These are phyloP conservation scores for Blastobasis adustella DNA, from an alignment of 2,888 invertebrate genomes.

Conservation along the genomic window DNA sequence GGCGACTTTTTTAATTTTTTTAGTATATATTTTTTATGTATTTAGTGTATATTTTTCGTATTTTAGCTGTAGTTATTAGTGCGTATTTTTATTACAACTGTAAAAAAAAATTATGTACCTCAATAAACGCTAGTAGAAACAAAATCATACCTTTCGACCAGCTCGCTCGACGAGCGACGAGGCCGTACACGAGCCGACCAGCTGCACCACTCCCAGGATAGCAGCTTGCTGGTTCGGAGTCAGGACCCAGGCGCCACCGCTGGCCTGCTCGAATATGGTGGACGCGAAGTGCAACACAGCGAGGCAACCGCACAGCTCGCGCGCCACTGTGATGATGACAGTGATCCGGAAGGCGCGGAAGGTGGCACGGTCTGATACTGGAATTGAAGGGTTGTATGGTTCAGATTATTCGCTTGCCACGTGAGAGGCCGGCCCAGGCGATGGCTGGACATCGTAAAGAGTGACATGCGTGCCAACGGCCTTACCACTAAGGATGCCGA, in stretches of 20 bases:
- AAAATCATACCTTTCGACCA: constrained; percentile 67
- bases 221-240: constrained; percentile 59
- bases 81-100: too few species aligned
- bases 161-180: constrained; percentile 55
- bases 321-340: constrained; percentile 54
- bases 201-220: constrained; percentile 50
- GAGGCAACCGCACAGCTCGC: constrained; percentile 62
- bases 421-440: too few species aligned
- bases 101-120: too few species aligned
- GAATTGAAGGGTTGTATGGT: not conserved
- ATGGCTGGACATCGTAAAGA: too few species aligned
- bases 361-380: constrained; percentile 52
- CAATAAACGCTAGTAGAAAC: too few species aligned
- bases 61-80: too few species aligned
- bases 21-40: too few species aligned
- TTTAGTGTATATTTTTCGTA: too few species aligned
- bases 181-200: constrained; percentile 58
- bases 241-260: constrained; percentile 38
- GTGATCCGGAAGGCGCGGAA: constrained; percentile 73
- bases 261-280: constrained; percentile 58
- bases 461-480: too few species aligned
- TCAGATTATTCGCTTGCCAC: too few species aligned
- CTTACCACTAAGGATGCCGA: too few species aligned
- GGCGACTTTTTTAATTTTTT: too few species aligned
- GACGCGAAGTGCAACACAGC: constrained; percentile 65